Conservation (phyloP, 1,140 invertebrate genomes). For the Gerris buenoi region DNA sequence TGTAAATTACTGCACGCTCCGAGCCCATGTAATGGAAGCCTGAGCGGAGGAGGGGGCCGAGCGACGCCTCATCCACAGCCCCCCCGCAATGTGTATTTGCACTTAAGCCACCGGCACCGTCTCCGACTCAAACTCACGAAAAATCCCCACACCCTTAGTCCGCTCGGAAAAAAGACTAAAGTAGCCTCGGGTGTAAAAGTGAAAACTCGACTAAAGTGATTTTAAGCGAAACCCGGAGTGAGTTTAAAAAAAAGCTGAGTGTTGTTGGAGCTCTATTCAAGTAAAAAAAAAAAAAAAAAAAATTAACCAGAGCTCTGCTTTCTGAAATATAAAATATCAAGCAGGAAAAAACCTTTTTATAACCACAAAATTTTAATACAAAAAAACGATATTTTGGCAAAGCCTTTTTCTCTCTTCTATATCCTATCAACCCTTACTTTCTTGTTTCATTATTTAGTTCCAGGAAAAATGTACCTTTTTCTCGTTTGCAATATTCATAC, state of each 20-base stretch:
- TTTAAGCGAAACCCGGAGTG: not conserved
- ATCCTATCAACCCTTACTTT: too few relatives aligned
- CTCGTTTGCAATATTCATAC: too few relatives aligned
- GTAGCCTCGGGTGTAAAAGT: not conserved
- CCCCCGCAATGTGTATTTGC: not conserved
- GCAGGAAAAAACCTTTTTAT: not conserved
- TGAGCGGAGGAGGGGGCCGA: too few relatives aligned
- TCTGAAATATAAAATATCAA: not conserved
- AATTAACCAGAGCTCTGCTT: not conserved
- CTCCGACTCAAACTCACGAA: too few relatives aligned
- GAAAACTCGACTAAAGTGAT: not conserved
- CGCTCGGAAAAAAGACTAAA: not conserved
- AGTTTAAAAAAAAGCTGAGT: not conserved
- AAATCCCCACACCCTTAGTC: too few relatives aligned
- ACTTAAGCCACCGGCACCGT: not conserved
- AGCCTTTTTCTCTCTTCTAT: too few relatives aligned
- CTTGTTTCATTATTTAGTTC: too few relatives aligned
- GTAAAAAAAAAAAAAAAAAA: not conserved
- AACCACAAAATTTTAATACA: not conserved
- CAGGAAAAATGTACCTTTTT: too few relatives aligned
- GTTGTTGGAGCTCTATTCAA: not conserved
- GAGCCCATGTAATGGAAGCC: not conserved
- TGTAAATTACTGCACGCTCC: not conserved
- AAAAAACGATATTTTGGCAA: not conserved
- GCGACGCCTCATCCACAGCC: not conserved